phyloP scores from a whole-genome alignment of 2,888 invertebrate genomes.

The Dryocosmus kuriphilus region DNA sequence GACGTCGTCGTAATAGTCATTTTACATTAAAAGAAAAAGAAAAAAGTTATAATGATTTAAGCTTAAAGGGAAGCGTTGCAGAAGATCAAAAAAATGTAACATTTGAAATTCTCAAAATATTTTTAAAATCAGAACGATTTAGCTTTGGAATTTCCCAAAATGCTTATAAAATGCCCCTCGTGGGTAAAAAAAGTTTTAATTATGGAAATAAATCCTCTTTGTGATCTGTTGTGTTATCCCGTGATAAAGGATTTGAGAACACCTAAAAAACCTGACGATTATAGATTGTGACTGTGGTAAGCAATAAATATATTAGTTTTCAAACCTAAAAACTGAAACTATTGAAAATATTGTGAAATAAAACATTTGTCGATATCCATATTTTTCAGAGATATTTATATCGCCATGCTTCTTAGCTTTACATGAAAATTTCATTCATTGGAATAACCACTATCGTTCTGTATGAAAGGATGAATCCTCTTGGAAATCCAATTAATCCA shows the following conservation, averaged over 20 bases:
- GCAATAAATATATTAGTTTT: too few species aligned
- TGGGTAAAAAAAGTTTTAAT: neutral
- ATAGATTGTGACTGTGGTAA: constrained; percentile 65
- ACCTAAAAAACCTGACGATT: constrained; percentile 65
- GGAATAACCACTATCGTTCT: constrained; percentile 45
- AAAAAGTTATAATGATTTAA: constrained; percentile 39
- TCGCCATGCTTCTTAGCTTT: constrained; percentile 55
- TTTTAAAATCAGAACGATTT: neutral
- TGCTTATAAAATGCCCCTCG: too few species aligned
- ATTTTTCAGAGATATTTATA: constrained; percentile 46
- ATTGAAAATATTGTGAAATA: too few species aligned
- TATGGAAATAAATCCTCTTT: constrained; percentile 46
- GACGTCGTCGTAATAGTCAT: constrained; percentile 31
- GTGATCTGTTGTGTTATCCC: constrained; percentile 55
- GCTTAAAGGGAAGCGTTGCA: neutral
- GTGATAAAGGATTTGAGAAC: constrained; percentile 59
- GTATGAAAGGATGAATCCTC: constrained; percentile 50
- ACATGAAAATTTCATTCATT: constrained; percentile 54
- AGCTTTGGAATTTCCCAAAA: too few species aligned
- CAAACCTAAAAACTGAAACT: too few species aligned
- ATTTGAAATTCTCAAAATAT: neutral
- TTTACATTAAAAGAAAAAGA: constrained; percentile 11
- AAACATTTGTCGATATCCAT: too few species aligned
- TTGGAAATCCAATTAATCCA: constrained; percentile 51
- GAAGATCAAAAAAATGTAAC: neutral